Evolutionary conservation across 1,140 invertebrate genomes (phyloP), one percentile per base, ranked within the genome.

Genomic region (Camponotus pennsylvanicus): DNA sequence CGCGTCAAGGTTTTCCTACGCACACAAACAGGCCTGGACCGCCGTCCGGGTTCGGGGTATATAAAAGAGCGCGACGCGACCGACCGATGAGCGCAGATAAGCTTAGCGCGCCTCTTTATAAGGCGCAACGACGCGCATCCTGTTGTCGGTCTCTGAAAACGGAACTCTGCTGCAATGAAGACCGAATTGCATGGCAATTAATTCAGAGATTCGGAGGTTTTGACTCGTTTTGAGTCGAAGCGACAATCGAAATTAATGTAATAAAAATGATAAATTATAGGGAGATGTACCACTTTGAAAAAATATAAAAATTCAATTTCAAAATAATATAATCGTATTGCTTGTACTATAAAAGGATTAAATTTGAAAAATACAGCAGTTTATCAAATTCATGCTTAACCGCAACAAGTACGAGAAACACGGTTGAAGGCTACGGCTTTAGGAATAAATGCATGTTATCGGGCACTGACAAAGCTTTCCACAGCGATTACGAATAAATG

Each of bases 401-500:
- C 69, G 67, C 52, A 59, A 69, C 63, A 21, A 83, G 79, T 27
- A 42, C n/a, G 34, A 71, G 21, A 27, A 73, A 42, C 40, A 49
- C 15, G 7, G 40, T n/a, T 61, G 67, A 73, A 63, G 45, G 55
- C 55, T 42, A 73, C 45, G 45, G 52, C 37, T 59, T 52, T 15
- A 64, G 66, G 34, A 85, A 83, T 91, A 87, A 89, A 91, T 86
- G 80, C 18, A 82, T 83, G 85, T 88, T 91, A 92, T 92, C 90
- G 79, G 85, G 76, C 83, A 76, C 87, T 80, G 57, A 90, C 85
- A 88, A 86, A 91, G 83, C 89, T 89, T 88, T 92, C 90, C 87
- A 88, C 45, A 55, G 73, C 70, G 89, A 92, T 93, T 93, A 92
- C 90, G 75, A 86, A 90, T 79, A 90, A 93, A 92, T 93, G 89